Evolutionary conservation across 2,797 vertebrate genomes (phyloP).

Genomic region (Molossus molossus): DNA sequence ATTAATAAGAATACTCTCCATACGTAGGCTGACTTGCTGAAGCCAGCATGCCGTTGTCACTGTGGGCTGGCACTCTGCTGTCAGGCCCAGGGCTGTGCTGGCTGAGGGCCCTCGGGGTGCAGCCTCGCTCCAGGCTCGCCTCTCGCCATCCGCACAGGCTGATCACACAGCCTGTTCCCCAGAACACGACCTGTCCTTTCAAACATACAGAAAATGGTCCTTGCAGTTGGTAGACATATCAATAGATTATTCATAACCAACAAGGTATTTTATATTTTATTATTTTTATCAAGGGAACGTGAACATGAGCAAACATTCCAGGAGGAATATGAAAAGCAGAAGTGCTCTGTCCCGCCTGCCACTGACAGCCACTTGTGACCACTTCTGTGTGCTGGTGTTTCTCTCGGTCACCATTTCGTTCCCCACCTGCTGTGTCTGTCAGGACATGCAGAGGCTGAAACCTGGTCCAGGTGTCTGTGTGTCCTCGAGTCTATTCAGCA

Average conservation of each 20-base stretch:
- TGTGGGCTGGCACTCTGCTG: not conserved
- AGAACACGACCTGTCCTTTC: not conserved
- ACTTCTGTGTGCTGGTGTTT: not conserved
- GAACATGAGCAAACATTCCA: not conserved
- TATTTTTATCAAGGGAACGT: constrained; percentile 43
- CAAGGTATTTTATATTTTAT: not conserved
- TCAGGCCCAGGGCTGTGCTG: not conserved
- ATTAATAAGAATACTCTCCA: not conserved
- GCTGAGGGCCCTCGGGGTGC: too few species aligned
- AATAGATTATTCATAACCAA: constrained; percentile 24
- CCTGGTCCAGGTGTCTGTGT: not conserved
- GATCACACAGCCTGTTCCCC: not conserved
- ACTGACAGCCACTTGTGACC: not conserved
- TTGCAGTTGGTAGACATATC: constrained; percentile 10
- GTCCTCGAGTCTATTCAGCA: not conserved
- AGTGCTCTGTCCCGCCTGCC: not conserved
- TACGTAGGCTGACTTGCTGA: not conserved
- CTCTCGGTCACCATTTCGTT: not conserved
- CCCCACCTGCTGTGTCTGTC: not conserved
- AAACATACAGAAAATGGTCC: not conserved
- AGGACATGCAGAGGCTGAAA: not conserved
- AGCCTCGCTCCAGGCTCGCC: not conserved
- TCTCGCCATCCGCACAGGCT: not conserved
- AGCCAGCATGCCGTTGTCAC: not conserved
- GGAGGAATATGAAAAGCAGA: not conserved